These are phyloP conservation scores for Erythrocercus mccallii DNA, from an alignment of 2,113 vertebrate species.

Conservation along the genomic window DNA sequence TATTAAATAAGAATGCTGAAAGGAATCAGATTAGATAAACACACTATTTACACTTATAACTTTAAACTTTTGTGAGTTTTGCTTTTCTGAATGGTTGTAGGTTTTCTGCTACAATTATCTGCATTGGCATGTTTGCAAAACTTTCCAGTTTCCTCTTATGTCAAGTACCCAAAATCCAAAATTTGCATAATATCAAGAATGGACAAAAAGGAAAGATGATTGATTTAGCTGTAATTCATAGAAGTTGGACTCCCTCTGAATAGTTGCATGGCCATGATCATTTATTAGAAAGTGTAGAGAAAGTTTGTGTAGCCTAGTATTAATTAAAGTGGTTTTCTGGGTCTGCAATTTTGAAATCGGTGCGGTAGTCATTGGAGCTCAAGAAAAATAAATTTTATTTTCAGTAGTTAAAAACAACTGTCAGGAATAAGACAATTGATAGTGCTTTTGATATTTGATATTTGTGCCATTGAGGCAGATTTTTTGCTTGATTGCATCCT, in stretches of 20 bases:
- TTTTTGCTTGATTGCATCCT: not conserved
- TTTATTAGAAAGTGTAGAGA: not conserved
- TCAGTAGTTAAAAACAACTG: not conserved
- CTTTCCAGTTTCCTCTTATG: not conserved
- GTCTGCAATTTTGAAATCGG: not conserved
- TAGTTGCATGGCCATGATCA: not conserved
- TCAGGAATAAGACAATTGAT: not conserved
- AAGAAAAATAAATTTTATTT: not conserved
- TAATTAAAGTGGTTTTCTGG: not conserved
- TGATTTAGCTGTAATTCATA: not conserved
- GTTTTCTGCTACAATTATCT: not conserved
- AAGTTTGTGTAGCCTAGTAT: not conserved
- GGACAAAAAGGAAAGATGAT: not conserved
- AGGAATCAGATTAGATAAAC: not conserved
- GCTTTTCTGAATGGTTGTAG: not conserved
- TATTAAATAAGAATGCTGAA: not conserved
- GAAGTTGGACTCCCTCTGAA: not conserved
- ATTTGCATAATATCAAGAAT: not conserved
- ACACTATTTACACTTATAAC: not conserved
- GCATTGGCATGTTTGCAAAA: not conserved
- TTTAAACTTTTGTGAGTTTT: not conserved
- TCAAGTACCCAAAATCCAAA: not conserved
- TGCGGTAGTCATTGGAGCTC: not conserved
- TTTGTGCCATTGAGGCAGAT: not conserved
- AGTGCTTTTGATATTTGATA: not conserved